Evolutionary conservation across 2,113 vertebrate genomes (phyloP), one percentile per base, ranked within the genome.

Genomic region (Phaethornis superciliosus): DNA sequence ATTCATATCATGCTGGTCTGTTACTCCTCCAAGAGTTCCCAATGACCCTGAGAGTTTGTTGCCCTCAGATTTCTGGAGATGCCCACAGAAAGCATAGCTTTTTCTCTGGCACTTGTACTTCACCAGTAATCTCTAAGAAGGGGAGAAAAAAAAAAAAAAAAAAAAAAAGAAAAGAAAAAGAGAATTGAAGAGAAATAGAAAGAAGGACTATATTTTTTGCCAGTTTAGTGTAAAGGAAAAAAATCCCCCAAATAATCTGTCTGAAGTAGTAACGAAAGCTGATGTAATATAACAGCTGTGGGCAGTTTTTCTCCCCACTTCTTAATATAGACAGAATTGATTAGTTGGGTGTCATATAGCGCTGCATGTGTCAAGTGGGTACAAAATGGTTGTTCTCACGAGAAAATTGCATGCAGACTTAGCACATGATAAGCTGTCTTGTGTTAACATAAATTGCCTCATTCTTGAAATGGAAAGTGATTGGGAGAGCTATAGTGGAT

Each of bases 391-490:
- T 93, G 94, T 96, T 96, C 96, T 96, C 94, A 95, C 64, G 94
- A 96, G 96, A 96, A 96, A 96, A 96, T 93, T 94, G 88, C 90
- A 94, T 90, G 82, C 95, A 94, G 95, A 91, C 88, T 95, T 96
- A 96, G 94, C 90, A 81, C 95, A 96, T 94, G 93, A 96, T 96
- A 96, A 96, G 96, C 95, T 96, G 96, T 96, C 96, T 96, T 94
- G 88, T 93, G 88, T 93, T 95, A 96, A 94, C 82, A 95, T 90
- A 96, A 95, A 96, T 94, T 96, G 76, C 92, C 92, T 94, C 32
- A 10, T 96, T 93, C 94, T 96, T 96, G 95, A 96, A 95, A 96
- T 96, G 85, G 94, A 94, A 94, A 95, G 92, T 95, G 96, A 96
- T 95, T 93, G 96, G 55, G 88, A 95, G 92, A 81, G 96, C 95